Evolutionary conservation across 1,140 invertebrate genomes (phyloP), one percentile per base, ranked within the genome.

Genomic region (Bombus pascuorum): DNA sequence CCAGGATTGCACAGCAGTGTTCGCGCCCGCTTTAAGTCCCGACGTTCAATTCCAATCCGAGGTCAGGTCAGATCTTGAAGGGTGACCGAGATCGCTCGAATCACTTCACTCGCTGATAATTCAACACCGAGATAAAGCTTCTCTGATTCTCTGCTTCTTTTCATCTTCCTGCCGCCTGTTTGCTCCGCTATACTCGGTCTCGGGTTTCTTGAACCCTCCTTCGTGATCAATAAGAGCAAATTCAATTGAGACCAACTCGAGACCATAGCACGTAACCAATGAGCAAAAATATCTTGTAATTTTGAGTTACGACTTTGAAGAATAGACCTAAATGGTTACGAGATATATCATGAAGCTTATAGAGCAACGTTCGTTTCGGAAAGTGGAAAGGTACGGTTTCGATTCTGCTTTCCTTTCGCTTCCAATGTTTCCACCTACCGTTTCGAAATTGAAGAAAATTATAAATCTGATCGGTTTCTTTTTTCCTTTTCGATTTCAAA

Each of bases 41-140:
- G 87, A 82, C 76, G 80, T 53, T 92, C 86, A 93, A 92, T 82
- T 92, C 84, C 68, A 73, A 76, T 72, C 87, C 91, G 89, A 93
- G 93, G 92, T 92, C 92, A 91, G 89, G 83, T 87, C 88, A 78
- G 86, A 90, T 88, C 88, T 88, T 90, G 80, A 89, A 92, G 90
- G 90, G 86, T 89, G 77, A 86, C 89, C 85, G 83, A 85, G 80
- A 80, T 86, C 85, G 57, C 80, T 59, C 62, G 79, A 77, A 57
- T 73, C 75, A 57, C 81, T 68, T 47, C 47, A 37, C 37, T 47
- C 77, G 70, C 44, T 71, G 76, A 85, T 85, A 84, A 84, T 72
- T 47, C 32, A 80, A 25, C 68, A n/a, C 53, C 53, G 83, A 28
- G 76, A 85, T 84, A 73, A 84, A 80, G 34, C 74, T 15, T 6